Percentiles rank a stretch among this genome's conserved stretches.
phyloP scores from a whole-genome alignment of 2,113 vertebrate species.

The Pyrgilauda ruficollis region DNA sequence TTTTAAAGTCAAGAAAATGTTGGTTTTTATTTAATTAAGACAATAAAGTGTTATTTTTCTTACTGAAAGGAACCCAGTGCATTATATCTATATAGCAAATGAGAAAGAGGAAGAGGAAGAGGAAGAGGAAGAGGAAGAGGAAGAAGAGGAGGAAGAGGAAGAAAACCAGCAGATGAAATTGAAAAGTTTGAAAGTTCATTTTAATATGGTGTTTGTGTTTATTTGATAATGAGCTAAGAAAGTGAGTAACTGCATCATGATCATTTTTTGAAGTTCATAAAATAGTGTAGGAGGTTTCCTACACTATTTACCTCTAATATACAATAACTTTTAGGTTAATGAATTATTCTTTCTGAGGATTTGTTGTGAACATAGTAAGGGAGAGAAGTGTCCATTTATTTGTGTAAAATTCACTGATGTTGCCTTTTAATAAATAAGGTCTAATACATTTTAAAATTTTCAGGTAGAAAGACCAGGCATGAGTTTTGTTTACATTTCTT shows the following conservation, averaged over 20 bases:
- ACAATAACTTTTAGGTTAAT: background rate
- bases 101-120: background rate
- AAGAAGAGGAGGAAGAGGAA: background rate
- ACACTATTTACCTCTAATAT: background rate
- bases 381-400: background rate
- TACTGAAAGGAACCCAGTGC: rapidly evolving
- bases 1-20: background rate
- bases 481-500: background rate
- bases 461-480: background rate
- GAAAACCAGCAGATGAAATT: background rate
- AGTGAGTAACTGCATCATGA: background rate
- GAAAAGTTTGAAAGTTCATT: background rate
- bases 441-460: background rate
- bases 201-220: background rate
- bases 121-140: too few relatives aligned
- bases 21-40: background rate
- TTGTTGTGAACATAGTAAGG: background rate
- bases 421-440: background rate
- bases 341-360: background rate
- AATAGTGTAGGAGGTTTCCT: background rate
- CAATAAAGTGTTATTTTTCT: background rate
- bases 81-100: background rate
- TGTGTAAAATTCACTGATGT: background rate
- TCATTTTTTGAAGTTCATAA: background rate
- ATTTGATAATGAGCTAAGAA: background rate